Evolutionary conservation across 2,797 vertebrate genomes (phyloP).

Genomic region (Lagocephalus sceleratus): DNA sequence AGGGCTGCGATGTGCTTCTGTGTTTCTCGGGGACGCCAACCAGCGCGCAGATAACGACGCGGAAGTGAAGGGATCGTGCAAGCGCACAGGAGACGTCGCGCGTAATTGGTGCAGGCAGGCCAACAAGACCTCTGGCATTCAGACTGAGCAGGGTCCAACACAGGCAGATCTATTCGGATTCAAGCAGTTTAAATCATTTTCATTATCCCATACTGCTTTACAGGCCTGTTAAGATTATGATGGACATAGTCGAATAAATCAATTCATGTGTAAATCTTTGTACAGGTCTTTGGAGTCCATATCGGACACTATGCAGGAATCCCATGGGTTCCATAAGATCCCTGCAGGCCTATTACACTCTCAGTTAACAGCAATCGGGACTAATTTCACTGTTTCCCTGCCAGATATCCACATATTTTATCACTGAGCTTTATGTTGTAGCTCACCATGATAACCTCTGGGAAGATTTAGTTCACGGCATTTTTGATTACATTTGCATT

Average conservation of each 20-base stretch:
- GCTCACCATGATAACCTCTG: too few species aligned
- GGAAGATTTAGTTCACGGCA: too few species aligned
- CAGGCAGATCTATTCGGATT: not conserved
- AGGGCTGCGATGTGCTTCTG: conserved; percentile 3
- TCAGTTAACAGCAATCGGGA: not conserved
- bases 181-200: not conserved
- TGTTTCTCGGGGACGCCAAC: not conserved
- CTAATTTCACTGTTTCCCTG: not conserved
- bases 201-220: not conserved
- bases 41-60: not conserved
- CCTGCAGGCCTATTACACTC: not conserved
- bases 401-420: too few species aligned
- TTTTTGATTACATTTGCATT: too few species aligned
- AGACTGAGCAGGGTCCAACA: not conserved
- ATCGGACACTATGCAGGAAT: not conserved
- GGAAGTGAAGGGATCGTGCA: not conserved
- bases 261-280: conserved; percentile 11
- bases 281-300: not conserved
- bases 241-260: conserved; percentile 7
- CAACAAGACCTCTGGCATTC: not conserved
- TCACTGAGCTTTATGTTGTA: not conserved
- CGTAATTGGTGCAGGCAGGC: not conserved
- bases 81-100: not conserved
- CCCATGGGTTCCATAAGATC: not conserved
- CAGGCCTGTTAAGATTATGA: not conserved